A percentile compares a stretch with the other conserved stretches of the same genome.
These are phyloP conservation scores for Sebastes umbrosus DNA, from an alignment of 2,797 vertebrate species.

Conservation along the genomic window DNA sequence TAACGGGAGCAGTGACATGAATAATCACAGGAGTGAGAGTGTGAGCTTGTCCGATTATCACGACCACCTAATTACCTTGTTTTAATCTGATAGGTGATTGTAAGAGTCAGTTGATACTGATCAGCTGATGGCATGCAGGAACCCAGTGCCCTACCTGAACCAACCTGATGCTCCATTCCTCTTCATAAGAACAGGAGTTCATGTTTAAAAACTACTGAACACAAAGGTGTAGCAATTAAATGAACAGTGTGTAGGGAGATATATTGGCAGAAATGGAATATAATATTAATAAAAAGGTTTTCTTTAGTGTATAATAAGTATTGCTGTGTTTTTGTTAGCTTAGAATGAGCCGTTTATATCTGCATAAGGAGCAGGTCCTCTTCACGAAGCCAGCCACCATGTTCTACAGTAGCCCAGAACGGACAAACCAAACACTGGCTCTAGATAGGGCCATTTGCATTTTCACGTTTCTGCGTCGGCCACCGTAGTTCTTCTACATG, in stretches of 20 bases:
- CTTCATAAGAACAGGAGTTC: not conserved
- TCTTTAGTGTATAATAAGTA: no score
- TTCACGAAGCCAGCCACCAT: rapidly evolving
- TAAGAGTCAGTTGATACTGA: slow-evolving; percentile 32
- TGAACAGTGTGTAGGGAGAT: no score
- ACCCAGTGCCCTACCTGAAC: not conserved
- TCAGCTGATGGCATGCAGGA: slow-evolving; percentile 24
- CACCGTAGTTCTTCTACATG: no score
- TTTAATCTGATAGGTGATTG: slow-evolving; percentile 46
- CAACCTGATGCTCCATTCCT: not conserved
- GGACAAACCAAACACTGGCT: no score
- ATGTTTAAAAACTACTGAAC: not conserved
- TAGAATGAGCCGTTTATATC: no score
- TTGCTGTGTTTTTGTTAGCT: no score
- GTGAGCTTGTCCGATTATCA: slow-evolving; percentile 38
- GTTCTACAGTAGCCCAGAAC: no score
- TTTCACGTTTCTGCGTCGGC: no score
- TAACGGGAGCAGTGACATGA: slow-evolving; percentile 11
- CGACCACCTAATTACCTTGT: slow-evolving; percentile 37
- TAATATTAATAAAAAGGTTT: no score
- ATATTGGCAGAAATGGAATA: no score
- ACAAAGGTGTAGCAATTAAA: not conserved
- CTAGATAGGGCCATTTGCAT: no score
- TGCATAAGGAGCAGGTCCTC: no score
- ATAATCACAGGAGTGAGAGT: slow-evolving; percentile 30